Conservation (phyloP, 2,113 vertebrate species). For the Campylomormyrus numenius region DNA sequence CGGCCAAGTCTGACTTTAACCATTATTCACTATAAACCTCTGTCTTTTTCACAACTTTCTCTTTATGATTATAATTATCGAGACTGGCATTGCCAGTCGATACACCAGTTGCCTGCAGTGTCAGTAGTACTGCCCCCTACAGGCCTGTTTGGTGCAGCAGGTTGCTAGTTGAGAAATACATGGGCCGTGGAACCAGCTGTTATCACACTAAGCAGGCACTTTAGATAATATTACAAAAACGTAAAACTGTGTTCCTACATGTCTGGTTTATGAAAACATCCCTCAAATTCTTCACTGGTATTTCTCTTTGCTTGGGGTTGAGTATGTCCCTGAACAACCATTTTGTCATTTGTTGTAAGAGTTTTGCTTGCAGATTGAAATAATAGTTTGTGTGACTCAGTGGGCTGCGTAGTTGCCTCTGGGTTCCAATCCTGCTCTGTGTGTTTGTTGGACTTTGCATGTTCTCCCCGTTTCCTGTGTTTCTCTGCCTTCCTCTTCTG, state of each 20-base stretch:
- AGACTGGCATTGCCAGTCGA: background rate
- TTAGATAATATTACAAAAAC: background rate
- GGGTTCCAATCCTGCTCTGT: background rate
- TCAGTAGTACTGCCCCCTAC: background rate
- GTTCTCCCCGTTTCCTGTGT: background rate
- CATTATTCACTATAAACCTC: background rate
- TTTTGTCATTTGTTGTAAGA: background rate
- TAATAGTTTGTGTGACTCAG: background rate
- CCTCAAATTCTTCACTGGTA: background rate
- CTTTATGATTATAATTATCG: background rate
- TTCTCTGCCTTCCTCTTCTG: background rate
- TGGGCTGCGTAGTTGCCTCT: background rate
- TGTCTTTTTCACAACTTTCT: background rate
- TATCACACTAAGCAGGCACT: background rate
- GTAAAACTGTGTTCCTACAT: background rate
- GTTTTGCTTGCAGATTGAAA: background rate
- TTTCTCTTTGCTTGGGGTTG: background rate
- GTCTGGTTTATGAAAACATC: background rate
- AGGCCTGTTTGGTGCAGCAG: background rate
- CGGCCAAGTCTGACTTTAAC: background rate
- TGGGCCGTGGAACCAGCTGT: background rate
- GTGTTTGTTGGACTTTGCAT: background rate
- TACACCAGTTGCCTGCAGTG: background rate
- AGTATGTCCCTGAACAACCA: background rate
- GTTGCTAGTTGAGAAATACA: background rate